These are phyloP conservation scores for Menidia menidia DNA, from an alignment of 2,797 vertebrate genomes.

Conservation along the genomic window DNA sequence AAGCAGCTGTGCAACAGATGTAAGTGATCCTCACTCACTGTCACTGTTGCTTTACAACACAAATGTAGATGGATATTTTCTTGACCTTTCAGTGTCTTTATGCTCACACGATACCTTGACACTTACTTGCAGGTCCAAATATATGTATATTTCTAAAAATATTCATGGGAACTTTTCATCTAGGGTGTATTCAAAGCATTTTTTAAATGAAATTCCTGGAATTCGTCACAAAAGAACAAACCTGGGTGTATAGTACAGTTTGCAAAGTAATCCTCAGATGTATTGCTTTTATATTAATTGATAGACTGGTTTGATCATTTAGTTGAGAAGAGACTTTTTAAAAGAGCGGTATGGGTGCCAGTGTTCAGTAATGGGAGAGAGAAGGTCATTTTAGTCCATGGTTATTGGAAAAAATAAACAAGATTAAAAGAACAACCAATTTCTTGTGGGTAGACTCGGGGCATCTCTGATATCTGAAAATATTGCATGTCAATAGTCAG, in stretches of 20 bases:
- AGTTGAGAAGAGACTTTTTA: not conserved
- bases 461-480: not conserved
- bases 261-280: too few relatives aligned
- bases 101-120: conserved; percentile 3
- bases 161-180: not conserved
- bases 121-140: not conserved
- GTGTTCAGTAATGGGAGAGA: not conserved
- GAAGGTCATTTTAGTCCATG: not conserved
- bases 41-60: conserved; percentile 3
- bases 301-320: too few relatives aligned
- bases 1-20: conserved; percentile 29
- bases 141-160: not conserved
- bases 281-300: too few relatives aligned
- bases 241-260: too few relatives aligned
- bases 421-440: not conserved
- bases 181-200: not conserved
- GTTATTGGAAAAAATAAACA: not conserved
- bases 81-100: conserved; percentile 14
- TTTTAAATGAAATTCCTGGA: not conserved
- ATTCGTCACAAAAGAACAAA: not conserved
- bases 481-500: not conserved
- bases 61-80: conserved; percentile 34
- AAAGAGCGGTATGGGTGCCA: not conserved
- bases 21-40: conserved; percentile 14
- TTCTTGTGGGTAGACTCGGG: not conserved